Evolutionary conservation across 2,888 invertebrate genomes (phyloP), one percentile per base, ranked within the genome.

Genomic region (Spialia ferax): DNA sequence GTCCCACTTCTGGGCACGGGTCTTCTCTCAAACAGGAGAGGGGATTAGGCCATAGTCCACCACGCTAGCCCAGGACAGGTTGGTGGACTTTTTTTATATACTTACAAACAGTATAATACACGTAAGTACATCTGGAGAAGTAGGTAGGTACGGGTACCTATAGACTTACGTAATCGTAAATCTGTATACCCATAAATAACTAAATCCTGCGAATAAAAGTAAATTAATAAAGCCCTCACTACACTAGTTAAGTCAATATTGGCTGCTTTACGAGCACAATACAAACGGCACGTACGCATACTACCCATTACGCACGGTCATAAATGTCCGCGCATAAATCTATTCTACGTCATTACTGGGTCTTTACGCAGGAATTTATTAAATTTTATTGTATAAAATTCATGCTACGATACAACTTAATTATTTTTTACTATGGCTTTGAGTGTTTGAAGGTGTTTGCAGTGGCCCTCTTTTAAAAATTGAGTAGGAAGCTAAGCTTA

Each of bases 211-310:
- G 18, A 48, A 18, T 50, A 50, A 50, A 50, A 8, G 50, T 20
- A 29, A 29, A 54, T 55, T 15, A 32, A 55, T n/a, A 22, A 26
- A 54, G 26, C n/a, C 13, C 18, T 29, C 26, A 13, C 7, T 55
- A 29, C 18, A 11, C 55, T 32, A 55, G 55, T 29, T 29, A 55
- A 29, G 20, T 57, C 35, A 32, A 57, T 13, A 32, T 38, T 35
- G 71, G 65, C 48, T 56, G 64, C 60, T 73, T 78, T 75, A 75
- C 70, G 73, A 72, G 57, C 57, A 29, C 55, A 67, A 63, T 70
- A 68, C 32, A 22, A 59, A 23, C 64, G 70, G 69, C 78, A 79
- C 78, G 77, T 75, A 29, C 69, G 68, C 59, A 70, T 72, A 77
- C 77, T 74, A 77, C 18, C 13, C 15, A 55, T 55, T 29, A 55